A percentile compares a stretch with the other conserved stretches of the same genome.
Conservation (phyloP, 2,888 invertebrate species). For the Cerceris rybyensis region DNA sequence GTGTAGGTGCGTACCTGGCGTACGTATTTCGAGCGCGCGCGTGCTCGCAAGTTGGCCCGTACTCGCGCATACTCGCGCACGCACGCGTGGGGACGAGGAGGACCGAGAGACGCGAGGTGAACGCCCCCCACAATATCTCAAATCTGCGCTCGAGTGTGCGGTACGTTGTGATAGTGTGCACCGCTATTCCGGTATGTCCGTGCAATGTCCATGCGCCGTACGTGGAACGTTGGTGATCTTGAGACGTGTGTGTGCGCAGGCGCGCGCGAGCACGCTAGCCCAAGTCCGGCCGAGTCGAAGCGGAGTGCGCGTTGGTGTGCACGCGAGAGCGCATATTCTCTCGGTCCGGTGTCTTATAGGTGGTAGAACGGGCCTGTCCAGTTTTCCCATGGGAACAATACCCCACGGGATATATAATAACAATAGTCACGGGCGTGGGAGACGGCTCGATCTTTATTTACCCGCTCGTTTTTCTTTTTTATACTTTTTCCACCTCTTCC, state of each 20-base stretch:
- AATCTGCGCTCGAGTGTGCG: constrained; percentile 71
- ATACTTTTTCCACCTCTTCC: constrained; percentile 34
- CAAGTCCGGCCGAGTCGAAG: constrained; percentile 38
- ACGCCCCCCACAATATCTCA: constrained; percentile 78
- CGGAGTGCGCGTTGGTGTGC: not conserved
- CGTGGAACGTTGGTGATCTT: not conserved
- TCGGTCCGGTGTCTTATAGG: constrained; percentile 62
- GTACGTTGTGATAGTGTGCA: constrained; percentile 38
- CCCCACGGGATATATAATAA: constrained; percentile 76
- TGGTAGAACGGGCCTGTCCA: constrained; percentile 75
- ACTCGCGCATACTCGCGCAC: constrained; percentile 70
- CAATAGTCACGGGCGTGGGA: constrained; percentile 75
- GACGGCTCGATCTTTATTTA: constrained; percentile 76
- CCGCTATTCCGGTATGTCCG: constrained; percentile 8
- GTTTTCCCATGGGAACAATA: constrained; percentile 78
- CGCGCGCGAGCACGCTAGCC: constrained; percentile 42
- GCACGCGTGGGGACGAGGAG: constrained; percentile 78
- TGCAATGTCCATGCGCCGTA: constrained; percentile 12
- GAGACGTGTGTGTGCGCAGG: constrained; percentile 10
- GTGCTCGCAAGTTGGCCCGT: constrained; percentile 80
- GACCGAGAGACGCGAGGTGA: constrained; percentile 75
- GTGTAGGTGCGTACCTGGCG: constrained; percentile 82
- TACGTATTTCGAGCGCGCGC: constrained; percentile 79
- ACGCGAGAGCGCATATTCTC: constrained; percentile 50
- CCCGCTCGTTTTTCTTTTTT: constrained; percentile 64